Evolutionary conservation across 2,797 vertebrate genomes (phyloP).

Genomic region (Lepilemur ruficaudatus): DNA sequence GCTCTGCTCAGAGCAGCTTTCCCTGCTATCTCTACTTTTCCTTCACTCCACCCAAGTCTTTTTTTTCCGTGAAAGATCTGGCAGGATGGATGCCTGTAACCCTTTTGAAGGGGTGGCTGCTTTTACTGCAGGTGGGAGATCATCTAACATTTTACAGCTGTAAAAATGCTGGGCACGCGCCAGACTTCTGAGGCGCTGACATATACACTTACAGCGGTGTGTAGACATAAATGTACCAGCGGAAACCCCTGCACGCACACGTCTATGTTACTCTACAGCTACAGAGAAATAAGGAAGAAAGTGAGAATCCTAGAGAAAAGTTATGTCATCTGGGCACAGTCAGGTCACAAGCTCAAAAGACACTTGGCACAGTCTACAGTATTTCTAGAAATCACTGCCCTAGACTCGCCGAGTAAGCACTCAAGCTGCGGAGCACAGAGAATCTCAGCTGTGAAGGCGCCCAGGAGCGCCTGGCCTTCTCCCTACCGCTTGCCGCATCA

Average conservation of each 20-base stretch:
- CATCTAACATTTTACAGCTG: not conserved
- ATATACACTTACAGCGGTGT: accelerated
- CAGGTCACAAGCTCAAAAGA: not conserved
- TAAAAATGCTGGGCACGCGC: not conserved
- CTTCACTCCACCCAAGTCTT: not conserved
- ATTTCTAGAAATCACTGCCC: not conserved
- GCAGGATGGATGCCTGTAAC: not conserved
- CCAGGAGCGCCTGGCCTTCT: not conserved
- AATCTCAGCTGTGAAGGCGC: not conserved
- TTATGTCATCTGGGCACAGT: not conserved
- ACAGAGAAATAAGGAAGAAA: not conserved
- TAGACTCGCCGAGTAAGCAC: not conserved
- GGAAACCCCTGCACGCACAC: accelerated
- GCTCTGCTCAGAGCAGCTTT: not conserved
- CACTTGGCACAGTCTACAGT: not conserved
- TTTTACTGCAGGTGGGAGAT: not conserved
- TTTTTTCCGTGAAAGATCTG: not conserved
- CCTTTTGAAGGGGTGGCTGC: not conserved
- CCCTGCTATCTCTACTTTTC: not conserved
- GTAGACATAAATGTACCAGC: not conserved
- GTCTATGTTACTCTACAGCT: not conserved
- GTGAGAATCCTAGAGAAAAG: not conserved
- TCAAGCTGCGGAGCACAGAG: not conserved
- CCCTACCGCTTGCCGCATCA: not conserved
- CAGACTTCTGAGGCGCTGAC: not conserved